Evolutionary conservation across 2,888 invertebrate genomes (phyloP).

Genomic region (Meta bourneti): DNA sequence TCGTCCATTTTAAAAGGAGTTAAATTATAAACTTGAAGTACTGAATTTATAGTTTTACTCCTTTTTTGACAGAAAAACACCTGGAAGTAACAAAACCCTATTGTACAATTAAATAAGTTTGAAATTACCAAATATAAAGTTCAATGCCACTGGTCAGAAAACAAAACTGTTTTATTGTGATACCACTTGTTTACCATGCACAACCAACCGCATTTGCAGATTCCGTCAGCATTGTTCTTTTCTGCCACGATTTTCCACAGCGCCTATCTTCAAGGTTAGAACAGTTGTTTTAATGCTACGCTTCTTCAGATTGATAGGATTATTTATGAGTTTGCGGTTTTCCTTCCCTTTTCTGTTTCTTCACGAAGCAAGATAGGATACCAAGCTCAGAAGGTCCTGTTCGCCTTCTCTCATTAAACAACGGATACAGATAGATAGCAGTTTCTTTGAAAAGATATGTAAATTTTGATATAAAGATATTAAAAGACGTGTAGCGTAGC

Average conservation of each 20-base stretch:
- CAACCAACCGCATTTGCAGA: too few species aligned
- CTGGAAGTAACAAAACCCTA: too few species aligned
- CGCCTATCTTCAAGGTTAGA: constrained; percentile 5
- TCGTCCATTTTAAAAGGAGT: too few species aligned
- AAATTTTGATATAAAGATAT: not conserved
- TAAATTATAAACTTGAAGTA: too few species aligned
- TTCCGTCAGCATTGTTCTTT: not conserved
- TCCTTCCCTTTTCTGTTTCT: constrained; percentile 34
- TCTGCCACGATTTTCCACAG: not conserved
- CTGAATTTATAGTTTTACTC: too few species aligned
- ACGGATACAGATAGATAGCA: not conserved
- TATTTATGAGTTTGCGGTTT: constrained; percentile 36
- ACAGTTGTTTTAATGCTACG: not conserved
- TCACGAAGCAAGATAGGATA: not conserved
- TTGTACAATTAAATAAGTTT: too few species aligned
- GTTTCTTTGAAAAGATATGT: not conserved
- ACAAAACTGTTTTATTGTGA: too few species aligned
- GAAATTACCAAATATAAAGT: too few species aligned
- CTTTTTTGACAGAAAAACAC: too few species aligned
- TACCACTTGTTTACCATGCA: too few species aligned
- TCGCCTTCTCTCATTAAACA: not conserved
- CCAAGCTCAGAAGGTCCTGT: not conserved
- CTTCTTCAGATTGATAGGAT: constrained; percentile 18
- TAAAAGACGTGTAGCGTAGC: not conserved
- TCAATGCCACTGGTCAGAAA: too few species aligned